phyloP scores from a whole-genome alignment of 2,797 vertebrate genomes.

The Petrocephalus schoutedeni region DNA sequence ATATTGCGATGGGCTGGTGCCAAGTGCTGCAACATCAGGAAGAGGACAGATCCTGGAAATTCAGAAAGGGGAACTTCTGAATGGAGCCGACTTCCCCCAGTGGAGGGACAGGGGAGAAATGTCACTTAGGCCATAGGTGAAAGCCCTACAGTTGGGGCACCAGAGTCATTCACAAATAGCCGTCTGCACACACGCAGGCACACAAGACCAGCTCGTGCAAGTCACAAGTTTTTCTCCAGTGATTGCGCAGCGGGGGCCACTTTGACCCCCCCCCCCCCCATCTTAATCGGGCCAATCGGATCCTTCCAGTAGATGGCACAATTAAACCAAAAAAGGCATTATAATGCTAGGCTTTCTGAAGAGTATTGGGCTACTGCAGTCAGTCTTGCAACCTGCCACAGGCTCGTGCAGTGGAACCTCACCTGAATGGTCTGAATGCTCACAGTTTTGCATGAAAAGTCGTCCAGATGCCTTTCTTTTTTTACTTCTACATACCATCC shows the following conservation, averaged over 20 bases:
- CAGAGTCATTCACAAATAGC: not conserved
- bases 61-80: constrained; percentile 18
- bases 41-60: not conserved
- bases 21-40: not conserved
- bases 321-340: not conserved
- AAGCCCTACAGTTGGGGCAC: not conserved
- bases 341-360: not conserved
- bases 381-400: not conserved
- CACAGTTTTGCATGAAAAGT: no score
- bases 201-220: not conserved
- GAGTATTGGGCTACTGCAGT: not conserved
- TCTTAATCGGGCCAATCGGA: not conserved
- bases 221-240: not conserved
- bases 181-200: constrained; percentile 1
- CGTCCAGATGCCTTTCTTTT: not conserved
- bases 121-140: not conserved
- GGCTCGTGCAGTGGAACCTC: not conserved
- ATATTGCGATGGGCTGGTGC: not conserved
- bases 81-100: not conserved
- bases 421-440: not conserved
- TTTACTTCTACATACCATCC: not conserved
- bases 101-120: not conserved
- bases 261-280: not conserved
- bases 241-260: not conserved
- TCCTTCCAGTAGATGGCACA: not conserved